phyloP scores from a whole-genome alignment of 2,888 invertebrate genomes.

The Erynnis tages region DNA sequence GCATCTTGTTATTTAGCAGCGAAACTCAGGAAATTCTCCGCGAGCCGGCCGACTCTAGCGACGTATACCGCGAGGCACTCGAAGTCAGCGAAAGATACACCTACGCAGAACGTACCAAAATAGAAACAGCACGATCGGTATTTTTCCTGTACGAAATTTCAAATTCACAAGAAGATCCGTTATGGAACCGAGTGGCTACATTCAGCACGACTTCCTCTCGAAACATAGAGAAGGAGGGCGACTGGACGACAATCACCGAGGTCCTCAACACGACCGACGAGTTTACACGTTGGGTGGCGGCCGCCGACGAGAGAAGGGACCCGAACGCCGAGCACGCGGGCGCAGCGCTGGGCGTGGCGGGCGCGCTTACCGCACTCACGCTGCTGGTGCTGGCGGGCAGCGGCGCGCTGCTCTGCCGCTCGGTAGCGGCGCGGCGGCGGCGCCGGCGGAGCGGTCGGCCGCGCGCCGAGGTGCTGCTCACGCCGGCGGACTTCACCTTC shows the following conservation, averaged over 20 bases:
- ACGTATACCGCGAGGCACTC: conserved; percentile 34
- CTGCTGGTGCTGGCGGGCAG: conserved; percentile 33
- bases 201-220: conserved; percentile 37
- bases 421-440: conserved; percentile 11
- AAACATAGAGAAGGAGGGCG: conserved; percentile 22
- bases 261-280: conserved; percentile 21
- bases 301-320: conserved; percentile 27
- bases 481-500: conserved; percentile 49
- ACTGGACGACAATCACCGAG: conserved; percentile 31
- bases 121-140: conserved; percentile 33
- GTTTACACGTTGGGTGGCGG: conserved; percentile 28
- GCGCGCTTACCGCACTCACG: conserved; percentile 30
- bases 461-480: conserved; percentile 44
- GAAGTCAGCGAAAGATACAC: conserved; percentile 31
- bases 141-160: conserved; percentile 45
- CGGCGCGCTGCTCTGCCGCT: conserved; percentile 27
- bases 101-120: conserved; percentile 26
- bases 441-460: too few relatives aligned
- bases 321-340: conserved; percentile 20
- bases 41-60: not conserved
- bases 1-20: conserved; percentile 34
- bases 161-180: conserved; percentile 7
- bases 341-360: conserved; percentile 29
- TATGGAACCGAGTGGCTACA: conserved; percentile 43
- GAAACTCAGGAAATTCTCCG: conserved; percentile 7